phyloP scores from a whole-genome alignment of 92 coral and sea anemone genomes.

The Porites lobata region DNA sequence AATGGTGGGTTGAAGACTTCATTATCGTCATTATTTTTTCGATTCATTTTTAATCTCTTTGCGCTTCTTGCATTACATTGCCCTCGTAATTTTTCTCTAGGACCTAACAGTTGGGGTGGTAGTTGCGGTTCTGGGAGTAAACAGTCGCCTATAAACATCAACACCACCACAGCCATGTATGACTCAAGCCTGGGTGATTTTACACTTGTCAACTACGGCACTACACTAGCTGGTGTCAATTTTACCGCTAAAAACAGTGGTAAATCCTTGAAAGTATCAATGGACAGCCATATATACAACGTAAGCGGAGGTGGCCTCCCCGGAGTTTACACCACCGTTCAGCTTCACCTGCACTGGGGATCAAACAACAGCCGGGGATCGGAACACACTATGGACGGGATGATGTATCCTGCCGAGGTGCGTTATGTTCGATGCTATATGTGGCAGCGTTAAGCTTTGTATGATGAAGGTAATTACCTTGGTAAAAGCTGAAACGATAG shows the following conservation, averaged over 20 bases:
- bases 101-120: conserved; percentile 56
- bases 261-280: background rate
- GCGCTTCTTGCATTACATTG: no score
- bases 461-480: no score
- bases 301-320: conserved; percentile 69
- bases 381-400: conserved; percentile 73
- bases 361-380: conserved; percentile 60
- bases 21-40: no score
- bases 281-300: background rate
- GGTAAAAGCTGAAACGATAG: no score
- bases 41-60: no score
- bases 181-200: conserved; percentile 9
- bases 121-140: conserved; percentile 11
- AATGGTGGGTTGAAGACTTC: no score
- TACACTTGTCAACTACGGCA: conserved; percentile 21
- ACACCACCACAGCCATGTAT: conserved; percentile 12
- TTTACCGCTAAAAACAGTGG: background rate
- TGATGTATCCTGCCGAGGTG: conserved; percentile 72
- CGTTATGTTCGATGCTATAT: background rate
- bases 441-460: no score
- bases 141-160: conserved; percentile 71
- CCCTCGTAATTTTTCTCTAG: background rate
- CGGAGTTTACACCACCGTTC: conserved; percentile 37
- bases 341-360: conserved; percentile 84
- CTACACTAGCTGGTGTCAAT: background rate